These are phyloP conservation scores for Liasis olivaceus DNA, from an alignment of 2,797 vertebrate genomes.

Conservation along the genomic window DNA sequence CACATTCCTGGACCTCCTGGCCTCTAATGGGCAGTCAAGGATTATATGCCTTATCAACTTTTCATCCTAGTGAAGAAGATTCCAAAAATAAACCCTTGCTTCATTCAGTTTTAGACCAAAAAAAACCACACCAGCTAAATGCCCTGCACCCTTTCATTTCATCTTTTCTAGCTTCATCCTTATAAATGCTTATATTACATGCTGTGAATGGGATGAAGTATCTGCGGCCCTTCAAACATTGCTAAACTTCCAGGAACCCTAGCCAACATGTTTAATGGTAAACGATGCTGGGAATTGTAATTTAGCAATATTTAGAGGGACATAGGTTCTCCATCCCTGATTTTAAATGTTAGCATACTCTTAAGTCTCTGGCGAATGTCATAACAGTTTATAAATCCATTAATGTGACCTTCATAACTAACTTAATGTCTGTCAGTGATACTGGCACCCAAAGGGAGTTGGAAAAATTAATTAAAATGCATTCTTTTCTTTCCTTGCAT, in stretches of 20 bases:
- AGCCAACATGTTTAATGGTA: not conserved
- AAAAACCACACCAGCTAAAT: not conserved
- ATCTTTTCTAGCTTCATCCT: not conserved
- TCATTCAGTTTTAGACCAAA: not conserved
- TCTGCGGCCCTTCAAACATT: not conserved
- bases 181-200: not conserved
- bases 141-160: not conserved
- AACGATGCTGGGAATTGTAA: not conserved
- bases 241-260: not conserved
- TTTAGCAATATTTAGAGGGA: not conserved
- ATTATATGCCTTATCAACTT: not conserved
- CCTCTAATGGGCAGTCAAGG: not conserved
- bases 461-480: not conserved
- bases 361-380: not conserved
- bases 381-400: not conserved
- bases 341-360: not conserved
- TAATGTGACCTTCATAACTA: not conserved
- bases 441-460: not conserved
- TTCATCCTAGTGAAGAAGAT: not conserved
- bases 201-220: not conserved
- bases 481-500: not conserved
- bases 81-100: not conserved
- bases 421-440: not conserved
- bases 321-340: not conserved
- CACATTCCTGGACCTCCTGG: not conserved